Conservation (phyloP, 2,888 invertebrate species). For the Erynnis tages region DNA sequence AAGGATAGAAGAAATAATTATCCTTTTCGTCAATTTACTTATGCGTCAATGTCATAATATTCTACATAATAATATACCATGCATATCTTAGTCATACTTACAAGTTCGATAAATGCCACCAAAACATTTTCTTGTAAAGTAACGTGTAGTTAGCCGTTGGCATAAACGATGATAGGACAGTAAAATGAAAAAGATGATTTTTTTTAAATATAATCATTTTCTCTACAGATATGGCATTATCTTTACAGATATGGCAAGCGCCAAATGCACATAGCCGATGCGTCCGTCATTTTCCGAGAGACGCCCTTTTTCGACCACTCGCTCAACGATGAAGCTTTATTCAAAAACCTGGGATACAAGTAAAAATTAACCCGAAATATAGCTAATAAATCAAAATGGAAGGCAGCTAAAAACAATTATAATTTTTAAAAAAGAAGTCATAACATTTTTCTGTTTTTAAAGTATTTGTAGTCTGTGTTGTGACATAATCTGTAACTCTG, state of each 20-base stretch:
- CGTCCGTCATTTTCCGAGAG: constrained; percentile 69
- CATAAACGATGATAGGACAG: too few relatives aligned
- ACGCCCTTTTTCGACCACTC: constrained; percentile 63
- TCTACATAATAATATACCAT: too few relatives aligned
- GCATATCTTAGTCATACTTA: too few relatives aligned
- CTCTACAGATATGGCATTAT: too few relatives aligned
- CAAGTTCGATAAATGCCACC: too few relatives aligned
- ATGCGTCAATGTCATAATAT: too few relatives aligned
- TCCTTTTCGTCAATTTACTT: too few relatives aligned
- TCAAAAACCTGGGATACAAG: constrained; percentile 63
- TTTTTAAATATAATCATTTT: too few relatives aligned
- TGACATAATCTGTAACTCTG: background rate
- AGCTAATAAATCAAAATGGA: background rate
- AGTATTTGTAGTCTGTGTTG: background rate
- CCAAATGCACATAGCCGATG: constrained; percentile 73
- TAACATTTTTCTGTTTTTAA: background rate
- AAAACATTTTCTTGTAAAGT: too few relatives aligned
- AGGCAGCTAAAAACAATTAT: background rate
- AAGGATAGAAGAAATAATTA: too few relatives aligned
- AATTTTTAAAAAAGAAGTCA: background rate
- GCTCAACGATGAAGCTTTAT: constrained; percentile 55
- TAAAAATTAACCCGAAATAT: constrained; percentile 40
- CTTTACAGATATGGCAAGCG: constrained; percentile 70
- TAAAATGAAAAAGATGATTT: too few relatives aligned
- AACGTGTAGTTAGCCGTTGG: too few relatives aligned